Evolutionary conservation across 2,113 vertebrate species (phyloP).

Genomic region (Peucedramus taeniatus): DNA sequence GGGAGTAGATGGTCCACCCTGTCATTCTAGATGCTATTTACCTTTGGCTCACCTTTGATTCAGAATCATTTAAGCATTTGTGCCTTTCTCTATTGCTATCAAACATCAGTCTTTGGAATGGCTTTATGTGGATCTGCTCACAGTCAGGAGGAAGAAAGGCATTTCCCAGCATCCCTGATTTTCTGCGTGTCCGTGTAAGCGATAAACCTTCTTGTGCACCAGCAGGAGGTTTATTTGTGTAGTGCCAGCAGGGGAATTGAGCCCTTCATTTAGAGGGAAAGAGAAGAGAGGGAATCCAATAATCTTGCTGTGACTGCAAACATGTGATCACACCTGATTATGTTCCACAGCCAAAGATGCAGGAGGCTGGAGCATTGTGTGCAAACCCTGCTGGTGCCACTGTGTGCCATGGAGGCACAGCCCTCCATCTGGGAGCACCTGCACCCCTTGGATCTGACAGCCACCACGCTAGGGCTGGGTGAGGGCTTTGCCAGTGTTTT

Average conservation of each 20-base stretch:
- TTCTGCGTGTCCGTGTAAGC: background rate
- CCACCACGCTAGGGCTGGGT: background rate
- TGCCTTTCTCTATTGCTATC: background rate
- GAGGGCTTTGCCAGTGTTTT: background rate
- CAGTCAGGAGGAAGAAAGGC: background rate
- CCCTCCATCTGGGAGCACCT: background rate
- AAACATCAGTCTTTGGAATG: background rate
- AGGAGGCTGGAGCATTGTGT: background rate
- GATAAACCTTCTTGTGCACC: background rate
- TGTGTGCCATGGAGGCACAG: background rate
- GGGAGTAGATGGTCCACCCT: background rate
- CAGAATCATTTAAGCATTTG: conserved; percentile 17
- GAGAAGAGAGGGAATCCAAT: background rate
- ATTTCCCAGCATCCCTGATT: background rate
- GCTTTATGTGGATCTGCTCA: background rate
- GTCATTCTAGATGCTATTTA: conserved; percentile 44
- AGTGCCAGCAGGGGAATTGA: background rate
- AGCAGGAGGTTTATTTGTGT: background rate
- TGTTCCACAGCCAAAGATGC: background rate
- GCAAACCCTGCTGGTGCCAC: background rate
- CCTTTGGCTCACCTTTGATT: conserved; percentile 63
- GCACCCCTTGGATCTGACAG: background rate
- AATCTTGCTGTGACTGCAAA: background rate
- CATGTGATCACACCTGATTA: background rate
- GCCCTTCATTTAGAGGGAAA: background rate